Percentiles rank a stretch among this genome's conserved stretches.
Conservation (phyloP, 64 coral and sea anemone species). For the Catalaphyllia jardinei region DNA sequence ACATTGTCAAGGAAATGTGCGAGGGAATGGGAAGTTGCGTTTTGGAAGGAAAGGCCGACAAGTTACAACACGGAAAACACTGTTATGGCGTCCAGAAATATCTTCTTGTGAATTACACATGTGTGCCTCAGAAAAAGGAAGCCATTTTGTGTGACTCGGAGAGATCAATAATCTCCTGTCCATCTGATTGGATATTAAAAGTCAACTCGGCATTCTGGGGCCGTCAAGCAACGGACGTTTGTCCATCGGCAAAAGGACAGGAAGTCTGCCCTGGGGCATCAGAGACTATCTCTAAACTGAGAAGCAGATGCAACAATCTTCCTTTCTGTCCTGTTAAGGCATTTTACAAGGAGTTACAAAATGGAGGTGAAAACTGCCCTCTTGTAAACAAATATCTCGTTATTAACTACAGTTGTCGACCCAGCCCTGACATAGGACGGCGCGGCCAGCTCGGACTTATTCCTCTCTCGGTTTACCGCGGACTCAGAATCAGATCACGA, state of each 20-base stretch:
- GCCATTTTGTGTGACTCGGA: conserved; percentile 83
- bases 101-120: conserved; percentile 85
- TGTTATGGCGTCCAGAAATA: conserved; percentile 89
- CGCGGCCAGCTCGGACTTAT: conserved; percentile 81
- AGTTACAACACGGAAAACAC: conserved; percentile 81
- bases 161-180: conserved; percentile 64
- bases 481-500: conserved; percentile 44
- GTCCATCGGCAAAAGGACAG: conserved; percentile 63
- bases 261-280: conserved; percentile 76
- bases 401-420: conserved; percentile 78
- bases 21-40: conserved; percentile 87
- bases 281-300: conserved; percentile 82
- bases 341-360: conserved; percentile 75
- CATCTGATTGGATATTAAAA: conserved; percentile 85
- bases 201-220: conserved; percentile 94
- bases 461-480: conserved; percentile 73
- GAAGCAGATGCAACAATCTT: conserved; percentile 81
- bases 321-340: conserved; percentile 74
- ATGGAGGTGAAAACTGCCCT: conserved; percentile 92
- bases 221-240: conserved; percentile 53
- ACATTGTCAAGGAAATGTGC: conserved; percentile 78
- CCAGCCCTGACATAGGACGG: conserved; percentile 65
- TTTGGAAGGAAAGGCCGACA: conserved; percentile 72
- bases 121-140: conserved; percentile 74
- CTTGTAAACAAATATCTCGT: conserved; percentile 74